These are phyloP conservation scores for Paramisgurnus dabryanus DNA, from an alignment of 2,113 vertebrate genomes.

Conservation along the genomic window DNA sequence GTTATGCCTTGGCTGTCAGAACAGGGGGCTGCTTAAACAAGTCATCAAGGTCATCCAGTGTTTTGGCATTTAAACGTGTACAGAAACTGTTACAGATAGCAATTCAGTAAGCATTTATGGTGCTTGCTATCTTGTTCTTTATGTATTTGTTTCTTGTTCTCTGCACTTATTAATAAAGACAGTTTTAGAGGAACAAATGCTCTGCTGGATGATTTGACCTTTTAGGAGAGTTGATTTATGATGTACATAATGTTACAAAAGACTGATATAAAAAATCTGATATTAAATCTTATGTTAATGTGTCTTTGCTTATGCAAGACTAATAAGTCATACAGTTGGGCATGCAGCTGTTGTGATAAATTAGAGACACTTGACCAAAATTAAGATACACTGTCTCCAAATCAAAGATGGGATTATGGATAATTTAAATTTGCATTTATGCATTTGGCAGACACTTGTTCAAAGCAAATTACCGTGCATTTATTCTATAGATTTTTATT, in stretches of 20 bases:
- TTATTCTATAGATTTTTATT: too few relatives aligned
- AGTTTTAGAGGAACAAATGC: conserved; percentile 7
- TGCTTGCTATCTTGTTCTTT: background rate
- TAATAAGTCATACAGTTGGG: conserved; percentile 15
- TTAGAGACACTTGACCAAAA: conserved; percentile 21
- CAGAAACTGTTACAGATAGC: background rate
- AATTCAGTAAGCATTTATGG: background rate
- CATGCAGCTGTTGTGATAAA: conserved; percentile 48
- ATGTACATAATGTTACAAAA: conserved; percentile 28
- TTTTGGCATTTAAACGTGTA: too few relatives aligned
- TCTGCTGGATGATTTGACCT: conserved; percentile 22
- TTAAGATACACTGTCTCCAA: conserved; percentile 4
- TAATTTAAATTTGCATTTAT: background rate
- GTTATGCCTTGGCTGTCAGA: background rate
- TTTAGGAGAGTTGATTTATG: conserved; percentile 36
- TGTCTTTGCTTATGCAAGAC: conserved; percentile 26
- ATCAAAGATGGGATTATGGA: conserved; percentile 1
- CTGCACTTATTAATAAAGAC: background rate
- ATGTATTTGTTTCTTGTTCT: background rate
- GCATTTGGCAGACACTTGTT: background rate
- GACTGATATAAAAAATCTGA: background rate
- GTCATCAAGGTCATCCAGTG: background rate
- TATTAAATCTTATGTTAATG: conserved; percentile 36
- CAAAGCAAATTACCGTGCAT: too few relatives aligned
- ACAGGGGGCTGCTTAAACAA: background rate